Conservation (phyloP, 1,140 invertebrate genomes). For the Drosophila melanogaster region DNA sequence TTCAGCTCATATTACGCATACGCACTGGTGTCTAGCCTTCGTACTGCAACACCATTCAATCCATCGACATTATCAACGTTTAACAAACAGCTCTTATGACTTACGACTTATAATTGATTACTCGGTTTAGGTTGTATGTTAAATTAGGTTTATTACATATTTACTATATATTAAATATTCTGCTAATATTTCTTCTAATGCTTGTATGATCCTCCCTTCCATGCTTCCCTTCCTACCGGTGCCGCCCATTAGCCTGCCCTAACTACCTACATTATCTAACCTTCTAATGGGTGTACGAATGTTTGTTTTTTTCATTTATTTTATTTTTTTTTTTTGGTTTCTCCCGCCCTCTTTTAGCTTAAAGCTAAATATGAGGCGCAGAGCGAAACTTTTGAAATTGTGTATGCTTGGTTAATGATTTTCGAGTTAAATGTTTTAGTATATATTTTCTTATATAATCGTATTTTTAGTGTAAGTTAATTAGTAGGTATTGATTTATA, state of each 20-base stretch:
- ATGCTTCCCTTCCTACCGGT: constrained; percentile 21
- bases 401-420: constrained; percentile 60
- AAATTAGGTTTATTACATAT: constrained; percentile 43
- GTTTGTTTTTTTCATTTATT: constrained; percentile 12
- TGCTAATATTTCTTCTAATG: constrained; percentile 72
- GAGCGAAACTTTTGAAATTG: constrained; percentile 52
- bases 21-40: constrained; percentile 37
- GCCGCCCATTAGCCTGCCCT: constrained; percentile 32
- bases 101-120: constrained; percentile 59
- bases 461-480: constrained; percentile 68
- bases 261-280: constrained; percentile 64
- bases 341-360: constrained; percentile 41
- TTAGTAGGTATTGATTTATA: constrained; percentile 72
- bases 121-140: constrained; percentile 44
- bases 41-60: constrained; percentile 15
- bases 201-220: constrained; percentile 39
- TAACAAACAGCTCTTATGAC: constrained; percentile 71
- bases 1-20: constrained; percentile 47
- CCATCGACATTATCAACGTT: constrained; percentile 35
- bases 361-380: constrained; percentile 41
- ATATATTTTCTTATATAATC: constrained; percentile 64
- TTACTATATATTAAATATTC: constrained; percentile 45
- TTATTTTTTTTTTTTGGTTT: constrained; percentile 16
- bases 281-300: constrained; percentile 55
- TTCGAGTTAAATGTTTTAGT: constrained; percentile 57